Percentiles rank a stretch among this genome's conserved stretches.
These are phyloP conservation scores for Nothoprocta perdicaria DNA, from an alignment of 2,113 vertebrate species.

Conservation along the genomic window DNA sequence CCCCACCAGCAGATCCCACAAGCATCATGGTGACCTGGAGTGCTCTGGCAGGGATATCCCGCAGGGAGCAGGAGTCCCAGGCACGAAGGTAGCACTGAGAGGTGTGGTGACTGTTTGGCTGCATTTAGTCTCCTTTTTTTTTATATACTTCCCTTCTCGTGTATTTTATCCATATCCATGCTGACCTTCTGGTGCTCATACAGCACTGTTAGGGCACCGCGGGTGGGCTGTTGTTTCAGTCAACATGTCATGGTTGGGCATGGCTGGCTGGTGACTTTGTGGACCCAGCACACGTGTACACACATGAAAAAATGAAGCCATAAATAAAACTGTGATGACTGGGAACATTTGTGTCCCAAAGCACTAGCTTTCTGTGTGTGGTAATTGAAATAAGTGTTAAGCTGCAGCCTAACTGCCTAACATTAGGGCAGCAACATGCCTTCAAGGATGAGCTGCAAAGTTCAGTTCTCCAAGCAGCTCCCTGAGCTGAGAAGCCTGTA, in stretches of 20 bases:
- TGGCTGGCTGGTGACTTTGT: background rate
- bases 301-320: background rate
- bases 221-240: background rate
- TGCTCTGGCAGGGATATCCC: background rate
- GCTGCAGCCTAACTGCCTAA: background rate
- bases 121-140: background rate
- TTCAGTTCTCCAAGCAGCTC: background rate
- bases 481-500: background rate
- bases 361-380: background rate
- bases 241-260: background rate
- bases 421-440: background rate
- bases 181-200: background rate
- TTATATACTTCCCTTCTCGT: background rate
- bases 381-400: background rate
- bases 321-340: background rate
- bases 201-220: background rate
- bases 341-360: slow-evolving; percentile 10
- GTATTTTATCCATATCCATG: background rate
- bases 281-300: background rate
- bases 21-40: background rate
- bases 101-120: background rate
- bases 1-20: background rate
- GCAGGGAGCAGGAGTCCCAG: background rate
- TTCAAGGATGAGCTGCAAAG: background rate
- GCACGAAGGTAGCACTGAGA: background rate